phyloP scores from a whole-genome alignment of 1,140 invertebrate species.

The Bombus confusus region DNA sequence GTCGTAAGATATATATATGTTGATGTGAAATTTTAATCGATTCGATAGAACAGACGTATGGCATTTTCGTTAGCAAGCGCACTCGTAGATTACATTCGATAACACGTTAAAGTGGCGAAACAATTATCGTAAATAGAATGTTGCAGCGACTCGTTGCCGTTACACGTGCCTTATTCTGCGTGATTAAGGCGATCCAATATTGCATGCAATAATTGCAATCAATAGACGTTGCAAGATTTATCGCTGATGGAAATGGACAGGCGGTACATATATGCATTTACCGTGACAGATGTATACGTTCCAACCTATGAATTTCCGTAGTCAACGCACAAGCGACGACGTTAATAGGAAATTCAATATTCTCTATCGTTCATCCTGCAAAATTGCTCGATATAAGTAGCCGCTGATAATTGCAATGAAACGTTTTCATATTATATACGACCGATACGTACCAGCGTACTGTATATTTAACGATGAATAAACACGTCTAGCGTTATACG shows the following conservation, averaged over 20 bases:
- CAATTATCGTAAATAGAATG: neutral
- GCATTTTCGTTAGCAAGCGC: too few species aligned
- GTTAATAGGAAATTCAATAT: slow-evolving; percentile 54
- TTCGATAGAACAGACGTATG: neutral
- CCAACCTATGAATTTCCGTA: slow-evolving; percentile 49
- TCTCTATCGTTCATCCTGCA: slow-evolving; percentile 20
- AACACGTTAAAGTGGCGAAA: neutral
- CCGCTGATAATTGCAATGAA: neutral
- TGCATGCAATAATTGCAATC: slow-evolving; percentile 53
- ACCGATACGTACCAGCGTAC: too few species aligned
- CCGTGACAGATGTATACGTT: slow-evolving; percentile 50
- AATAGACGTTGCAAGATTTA: slow-evolving; percentile 51
- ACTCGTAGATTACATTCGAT: neutral
- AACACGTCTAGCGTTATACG: too few species aligned
- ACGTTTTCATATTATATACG: neutral
- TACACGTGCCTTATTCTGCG: slow-evolving; percentile 18
- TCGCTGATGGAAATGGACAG: slow-evolving; percentile 49
- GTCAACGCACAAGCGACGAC: slow-evolving; percentile 29
- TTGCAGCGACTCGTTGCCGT: neutral
- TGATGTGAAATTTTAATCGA: neutral
- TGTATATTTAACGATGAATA: neutral
- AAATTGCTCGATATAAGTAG: slow-evolving; percentile 25
- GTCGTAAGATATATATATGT: too few species aligned
- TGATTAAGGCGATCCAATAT: slow-evolving; percentile 51
- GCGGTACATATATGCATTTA: slow-evolving; percentile 32